Base-by-base conservation (phyloP, 2,797 vertebrate species). In the Muscicapa comitata region DNA sequence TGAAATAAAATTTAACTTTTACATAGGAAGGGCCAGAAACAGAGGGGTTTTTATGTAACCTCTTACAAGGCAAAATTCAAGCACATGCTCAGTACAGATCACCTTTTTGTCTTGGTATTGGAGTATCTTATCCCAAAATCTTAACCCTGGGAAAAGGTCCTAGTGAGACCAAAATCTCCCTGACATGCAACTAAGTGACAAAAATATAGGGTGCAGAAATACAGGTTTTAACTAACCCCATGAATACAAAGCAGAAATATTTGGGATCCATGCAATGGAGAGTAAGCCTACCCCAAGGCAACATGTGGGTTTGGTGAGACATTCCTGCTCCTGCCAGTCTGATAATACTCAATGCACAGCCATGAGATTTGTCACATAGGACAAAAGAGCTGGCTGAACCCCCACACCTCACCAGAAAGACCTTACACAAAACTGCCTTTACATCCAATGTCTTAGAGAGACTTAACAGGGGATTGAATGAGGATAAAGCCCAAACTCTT, bases 1-100 rank as follows among this genome's bases (percentile, higher is more conserved):
- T 79, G 82, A 93, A 90, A 88, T 24, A 84, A 93, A 95, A 51
- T 25, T 9, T 66, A 68, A 78, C 33, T 90, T 91, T 86, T n/a
- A 54, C 73, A 71, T 2, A 43, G 59, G 66, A 86, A 88, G 3
- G 8, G 45, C 85, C 71, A 91, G 83, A 88, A 93, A 67, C 66
- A 88, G 47, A 68, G 8, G 6, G 13, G 4, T 2, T 89, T 87
- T 93, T 90, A 79, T 5, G 1, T 72, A 89, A 91, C 53, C 20
- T 74, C 76, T 93, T 62, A 83, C 0, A 1, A 81, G 68, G 43
- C 71, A 51, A 37, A 86, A 37, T 59, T 85, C n/a, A 79, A 82
- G 68, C 37, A 78, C 77, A 75, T 33, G 48, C 54, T 74, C 66
- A 29, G n/a, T 57, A 55, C 7, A 62, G 68, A 43, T 37, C 26